phyloP scores from a whole-genome alignment of 2,888 invertebrate species.

The Gibbula magus region DNA sequence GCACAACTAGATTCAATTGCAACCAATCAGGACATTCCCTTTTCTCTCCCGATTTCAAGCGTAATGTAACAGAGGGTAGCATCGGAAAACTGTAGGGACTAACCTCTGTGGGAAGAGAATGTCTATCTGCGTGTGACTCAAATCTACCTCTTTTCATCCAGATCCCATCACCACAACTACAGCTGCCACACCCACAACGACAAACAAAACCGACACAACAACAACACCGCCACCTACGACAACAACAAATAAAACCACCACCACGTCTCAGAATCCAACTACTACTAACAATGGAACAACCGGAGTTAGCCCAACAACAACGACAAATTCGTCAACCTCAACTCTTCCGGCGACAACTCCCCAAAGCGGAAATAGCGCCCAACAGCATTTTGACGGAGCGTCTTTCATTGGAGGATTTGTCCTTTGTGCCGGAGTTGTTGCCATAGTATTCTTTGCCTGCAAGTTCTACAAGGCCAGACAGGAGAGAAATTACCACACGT shows the following conservation, averaged over 20 bases:
- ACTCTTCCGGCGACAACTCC: neutral
- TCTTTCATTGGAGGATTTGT: constrained; percentile 85
- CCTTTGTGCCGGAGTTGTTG: constrained; percentile 85
- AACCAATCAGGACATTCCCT: too few relatives aligned
- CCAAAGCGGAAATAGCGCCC: neutral
- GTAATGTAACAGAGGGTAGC: too few relatives aligned
- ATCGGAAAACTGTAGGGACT: too few relatives aligned
- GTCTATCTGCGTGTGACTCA: too few relatives aligned
- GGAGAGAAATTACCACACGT: constrained; percentile 90
- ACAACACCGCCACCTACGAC: too few relatives aligned
- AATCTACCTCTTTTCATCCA: too few relatives aligned
- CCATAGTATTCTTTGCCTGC: constrained; percentile 87
- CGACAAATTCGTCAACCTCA: neutral
- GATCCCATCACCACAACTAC: neutral
- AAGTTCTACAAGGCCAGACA: constrained; percentile 91
- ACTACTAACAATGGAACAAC: constrained; percentile 12
- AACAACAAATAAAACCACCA: too few relatives aligned
- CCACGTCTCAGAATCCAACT: neutral
- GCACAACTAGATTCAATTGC: too few relatives aligned
- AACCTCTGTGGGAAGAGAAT: too few relatives aligned
- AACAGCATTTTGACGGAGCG: constrained; percentile 71
- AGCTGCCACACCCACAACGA: neutral
- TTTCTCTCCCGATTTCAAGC: too few relatives aligned
- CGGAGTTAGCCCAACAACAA: neutral
- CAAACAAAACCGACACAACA: neutral